A percentile compares a stretch with the other conserved stretches of the same genome.
These are phyloP conservation scores for Lottia gigantea DNA, from an alignment of 2,888 invertebrate genomes.

Conservation along the genomic window DNA sequence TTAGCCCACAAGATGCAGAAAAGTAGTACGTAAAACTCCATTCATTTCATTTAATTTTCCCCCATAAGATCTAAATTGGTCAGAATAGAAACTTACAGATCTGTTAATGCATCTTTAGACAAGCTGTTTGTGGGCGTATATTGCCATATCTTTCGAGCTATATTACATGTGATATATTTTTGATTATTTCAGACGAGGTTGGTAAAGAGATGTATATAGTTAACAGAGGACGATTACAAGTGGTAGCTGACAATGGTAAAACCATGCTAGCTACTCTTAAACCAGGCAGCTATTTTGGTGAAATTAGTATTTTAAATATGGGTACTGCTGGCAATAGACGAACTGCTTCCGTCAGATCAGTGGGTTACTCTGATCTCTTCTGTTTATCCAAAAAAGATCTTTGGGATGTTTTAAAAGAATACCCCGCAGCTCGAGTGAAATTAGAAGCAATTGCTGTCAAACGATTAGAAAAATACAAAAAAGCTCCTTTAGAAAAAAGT, in stretches of 20 bases:
- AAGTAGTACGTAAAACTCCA: too few species aligned
- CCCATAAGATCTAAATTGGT: too few species aligned
- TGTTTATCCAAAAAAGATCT: slow-evolving; percentile 99
- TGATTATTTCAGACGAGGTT: slow-evolving; percentile 84
- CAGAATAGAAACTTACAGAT: too few species aligned
- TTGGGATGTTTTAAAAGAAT: slow-evolving; percentile 96
- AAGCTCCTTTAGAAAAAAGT: slow-evolving; percentile 69
- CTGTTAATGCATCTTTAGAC: too few species aligned
- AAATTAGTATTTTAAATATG: slow-evolving; percentile 91
- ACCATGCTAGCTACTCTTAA: slow-evolving; percentile 96
- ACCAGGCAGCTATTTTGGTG: slow-evolving; percentile 99
- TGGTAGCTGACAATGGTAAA: slow-evolving; percentile 86
- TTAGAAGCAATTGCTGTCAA: slow-evolving; percentile 97
- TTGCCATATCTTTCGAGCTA: background rate
- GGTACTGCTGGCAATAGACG: slow-evolving; percentile 99
- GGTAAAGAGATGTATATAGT: slow-evolving; percentile 99
- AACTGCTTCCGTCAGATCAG: slow-evolving; percentile 97
- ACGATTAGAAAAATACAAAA: slow-evolving; percentile 96
- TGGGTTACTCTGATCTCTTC: slow-evolving; percentile 98
- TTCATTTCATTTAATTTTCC: too few species aligned
- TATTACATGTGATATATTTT: background rate
- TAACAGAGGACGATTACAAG: slow-evolving; percentile 80
- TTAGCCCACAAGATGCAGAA: too few species aligned
- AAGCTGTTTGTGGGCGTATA: too few species aligned
- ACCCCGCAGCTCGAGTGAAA: slow-evolving; percentile 73